Conservation (phyloP, 2,113 vertebrate species). For the Anthoscopus minutus region DNA sequence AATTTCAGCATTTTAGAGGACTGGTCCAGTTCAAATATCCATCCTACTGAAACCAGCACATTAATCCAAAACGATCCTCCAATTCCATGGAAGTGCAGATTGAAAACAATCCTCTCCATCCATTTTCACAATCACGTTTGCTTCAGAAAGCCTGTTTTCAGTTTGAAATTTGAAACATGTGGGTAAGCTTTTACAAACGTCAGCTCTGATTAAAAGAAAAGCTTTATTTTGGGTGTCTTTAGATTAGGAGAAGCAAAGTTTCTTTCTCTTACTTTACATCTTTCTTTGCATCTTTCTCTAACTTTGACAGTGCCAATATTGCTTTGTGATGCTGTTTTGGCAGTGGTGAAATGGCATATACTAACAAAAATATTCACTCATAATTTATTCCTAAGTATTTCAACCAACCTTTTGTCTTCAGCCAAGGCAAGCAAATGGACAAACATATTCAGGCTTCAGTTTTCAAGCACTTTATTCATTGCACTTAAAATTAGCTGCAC, state of each 20-base stretch:
- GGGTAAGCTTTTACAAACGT: background rate
- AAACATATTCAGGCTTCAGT: background rate
- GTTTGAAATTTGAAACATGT: background rate
- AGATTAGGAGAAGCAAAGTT: background rate
- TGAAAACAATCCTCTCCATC: background rate
- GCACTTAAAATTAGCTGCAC: background rate
- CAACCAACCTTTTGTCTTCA: background rate
- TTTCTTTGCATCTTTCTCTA: background rate
- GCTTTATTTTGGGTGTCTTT: background rate
- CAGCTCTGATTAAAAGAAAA: background rate
- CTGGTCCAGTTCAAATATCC: background rate
- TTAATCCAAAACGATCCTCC: background rate
- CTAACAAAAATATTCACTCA: background rate
- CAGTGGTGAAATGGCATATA: background rate
- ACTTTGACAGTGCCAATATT: background rate
- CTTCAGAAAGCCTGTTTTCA: background rate
- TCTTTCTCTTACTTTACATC: background rate
- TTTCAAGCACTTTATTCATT: background rate
- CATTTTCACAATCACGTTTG: background rate
- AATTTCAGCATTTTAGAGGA: background rate
- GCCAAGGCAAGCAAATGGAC: background rate
- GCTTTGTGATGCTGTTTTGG: background rate
- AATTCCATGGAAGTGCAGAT: background rate
- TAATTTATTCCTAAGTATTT: background rate
- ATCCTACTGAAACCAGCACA: background rate